Percentiles rank a stretch among this genome's conserved stretches.
These are phyloP conservation scores for Cheumatopsyche charites DNA, from an alignment of 1,140 invertebrate species.

Conservation along the genomic window DNA sequence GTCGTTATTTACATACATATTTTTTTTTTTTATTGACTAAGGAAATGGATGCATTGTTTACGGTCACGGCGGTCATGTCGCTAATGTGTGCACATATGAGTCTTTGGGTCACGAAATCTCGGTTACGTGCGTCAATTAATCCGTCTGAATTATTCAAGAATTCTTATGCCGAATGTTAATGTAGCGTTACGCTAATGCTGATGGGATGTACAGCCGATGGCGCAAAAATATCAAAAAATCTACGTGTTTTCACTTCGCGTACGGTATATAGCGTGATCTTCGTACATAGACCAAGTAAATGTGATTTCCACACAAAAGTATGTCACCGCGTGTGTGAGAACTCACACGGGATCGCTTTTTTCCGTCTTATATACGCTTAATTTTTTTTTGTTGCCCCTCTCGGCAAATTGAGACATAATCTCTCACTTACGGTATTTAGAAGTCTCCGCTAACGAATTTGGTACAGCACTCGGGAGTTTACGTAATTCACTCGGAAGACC, in stretches of 20 bases:
- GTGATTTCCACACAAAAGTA: background rate
- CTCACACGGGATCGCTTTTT: conserved; percentile 12
- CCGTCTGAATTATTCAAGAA: background rate
- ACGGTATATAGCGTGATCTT: conserved; percentile 26
- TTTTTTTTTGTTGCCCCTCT: background rate
- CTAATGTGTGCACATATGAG: too few relatives aligned
- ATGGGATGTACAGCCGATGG: conserved; percentile 2
- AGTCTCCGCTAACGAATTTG: conserved; percentile 26
- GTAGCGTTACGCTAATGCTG: background rate
- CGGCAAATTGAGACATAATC: conserved; percentile 31
- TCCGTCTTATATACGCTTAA: background rate
- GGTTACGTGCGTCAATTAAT: conserved; percentile 7
- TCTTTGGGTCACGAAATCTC: background rate
- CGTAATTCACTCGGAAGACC: conserved; percentile 33
- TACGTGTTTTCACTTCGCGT: background rate
- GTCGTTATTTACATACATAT: too few relatives aligned
- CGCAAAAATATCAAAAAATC: background rate
- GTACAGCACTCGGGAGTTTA: conserved; percentile 15
- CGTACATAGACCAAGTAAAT: background rate
- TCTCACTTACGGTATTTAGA: conserved; percentile 30
- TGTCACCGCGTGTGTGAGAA: conserved; percentile 24
- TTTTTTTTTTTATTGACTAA: too few relatives aligned
- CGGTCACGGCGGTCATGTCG: too few relatives aligned
- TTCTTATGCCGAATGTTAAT: background rate
- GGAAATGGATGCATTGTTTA: too few relatives aligned